phyloP scores from a whole-genome alignment of 1,140 invertebrate genomes.

The Pseudomyrmex dendroicus region DNA sequence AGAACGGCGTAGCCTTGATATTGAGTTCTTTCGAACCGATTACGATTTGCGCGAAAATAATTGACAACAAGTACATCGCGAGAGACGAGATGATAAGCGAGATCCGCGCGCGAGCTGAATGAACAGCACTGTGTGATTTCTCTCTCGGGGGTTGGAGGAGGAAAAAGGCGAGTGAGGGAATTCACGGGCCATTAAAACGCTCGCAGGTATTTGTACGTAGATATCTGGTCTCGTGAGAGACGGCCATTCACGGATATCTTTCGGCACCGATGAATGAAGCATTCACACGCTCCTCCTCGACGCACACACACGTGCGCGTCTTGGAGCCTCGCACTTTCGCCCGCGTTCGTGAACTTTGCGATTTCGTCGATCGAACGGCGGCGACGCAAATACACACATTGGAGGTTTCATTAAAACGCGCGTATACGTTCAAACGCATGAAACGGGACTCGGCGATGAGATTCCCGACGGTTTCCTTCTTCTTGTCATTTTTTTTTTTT shows the following conservation, averaged over 20 bases:
- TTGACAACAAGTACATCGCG: neutral
- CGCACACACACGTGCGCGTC: too few relatives aligned
- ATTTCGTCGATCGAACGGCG: constrained; percentile 9
- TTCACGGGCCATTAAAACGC: constrained; percentile 69
- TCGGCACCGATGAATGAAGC: constrained; percentile 70
- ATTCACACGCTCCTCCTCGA: constrained; percentile 58
- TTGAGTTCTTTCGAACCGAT: too few relatives aligned
- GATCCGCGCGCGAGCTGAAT: constrained; percentile 26
- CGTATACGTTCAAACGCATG: too few relatives aligned
- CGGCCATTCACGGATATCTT: constrained; percentile 67
- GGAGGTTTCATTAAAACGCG: too few relatives aligned
- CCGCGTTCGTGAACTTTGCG: constrained; percentile 48
- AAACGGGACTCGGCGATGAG: too few relatives aligned
- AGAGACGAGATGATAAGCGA: neutral
- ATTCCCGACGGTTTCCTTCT: neutral
- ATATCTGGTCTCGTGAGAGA: constrained; percentile 70
- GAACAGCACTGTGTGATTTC: constrained; percentile 28
- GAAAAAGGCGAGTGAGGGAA: constrained; percentile 62
- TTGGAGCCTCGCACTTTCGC: constrained; percentile 28
- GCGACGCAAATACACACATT: neutral
- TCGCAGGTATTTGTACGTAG: constrained; percentile 65
- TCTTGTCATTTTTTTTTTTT: neutral
- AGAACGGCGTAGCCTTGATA: too few relatives aligned
- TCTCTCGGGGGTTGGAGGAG: neutral
- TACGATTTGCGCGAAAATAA: neutral